Conservation (phyloP, 2,888 invertebrate genomes). For the Aelia acuminata region DNA sequence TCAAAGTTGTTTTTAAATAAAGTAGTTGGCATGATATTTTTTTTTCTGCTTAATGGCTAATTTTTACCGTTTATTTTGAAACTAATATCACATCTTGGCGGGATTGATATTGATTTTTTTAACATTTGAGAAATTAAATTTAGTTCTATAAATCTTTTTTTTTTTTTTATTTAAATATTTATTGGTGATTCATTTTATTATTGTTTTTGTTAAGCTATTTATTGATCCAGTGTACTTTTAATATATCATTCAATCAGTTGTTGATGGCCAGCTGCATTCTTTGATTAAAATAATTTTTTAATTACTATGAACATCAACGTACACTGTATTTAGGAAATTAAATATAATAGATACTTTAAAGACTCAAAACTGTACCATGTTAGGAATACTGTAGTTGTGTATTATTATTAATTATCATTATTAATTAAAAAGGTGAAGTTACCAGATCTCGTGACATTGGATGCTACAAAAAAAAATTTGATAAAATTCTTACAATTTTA, state of each 20-base stretch:
- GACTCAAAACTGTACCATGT: background rate
- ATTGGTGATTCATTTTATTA: background rate
- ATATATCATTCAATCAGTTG: background rate
- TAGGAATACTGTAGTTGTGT: background rate
- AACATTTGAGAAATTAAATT: background rate
- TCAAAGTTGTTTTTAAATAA: background rate
- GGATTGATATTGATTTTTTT: background rate
- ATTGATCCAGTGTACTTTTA: background rate
- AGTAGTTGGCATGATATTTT: slow-evolving; percentile 45
- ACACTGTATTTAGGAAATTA: background rate
- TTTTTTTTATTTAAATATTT: background rate
- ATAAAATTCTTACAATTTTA: too few relatives aligned
- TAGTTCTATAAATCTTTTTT: background rate
- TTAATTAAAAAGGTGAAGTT: background rate
- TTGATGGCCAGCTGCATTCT: background rate
- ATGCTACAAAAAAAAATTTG: too few relatives aligned
- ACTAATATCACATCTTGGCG: background rate
- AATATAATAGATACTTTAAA: background rate
- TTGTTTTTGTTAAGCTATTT: background rate
- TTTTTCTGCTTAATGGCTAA: slow-evolving; percentile 35
- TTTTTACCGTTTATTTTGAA: background rate
- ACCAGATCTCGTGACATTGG: too few relatives aligned
- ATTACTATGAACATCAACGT: background rate
- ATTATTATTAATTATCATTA: background rate
- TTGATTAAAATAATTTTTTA: background rate